Evolutionary conservation across 2,113 vertebrate genomes (phyloP).

Genomic region (Geococcyx californianus): DNA sequence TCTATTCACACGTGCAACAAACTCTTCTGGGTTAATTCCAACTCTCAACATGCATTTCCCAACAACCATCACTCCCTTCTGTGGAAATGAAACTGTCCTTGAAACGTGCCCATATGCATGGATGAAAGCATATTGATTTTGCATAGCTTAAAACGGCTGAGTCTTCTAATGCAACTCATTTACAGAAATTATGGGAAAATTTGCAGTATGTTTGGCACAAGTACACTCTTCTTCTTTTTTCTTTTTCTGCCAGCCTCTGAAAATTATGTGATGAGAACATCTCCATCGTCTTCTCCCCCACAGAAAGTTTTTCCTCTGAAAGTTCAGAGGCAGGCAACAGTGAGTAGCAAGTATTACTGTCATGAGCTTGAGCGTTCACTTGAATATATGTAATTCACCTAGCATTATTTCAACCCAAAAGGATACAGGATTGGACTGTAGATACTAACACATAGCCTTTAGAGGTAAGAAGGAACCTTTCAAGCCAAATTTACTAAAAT

Average conservation of each 20-base stretch:
- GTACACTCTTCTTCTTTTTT: background rate
- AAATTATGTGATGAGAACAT: background rate
- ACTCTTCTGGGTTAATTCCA: background rate
- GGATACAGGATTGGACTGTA: background rate
- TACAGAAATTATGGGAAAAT: constrained; percentile 8
- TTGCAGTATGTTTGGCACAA: background rate
- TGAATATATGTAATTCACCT: background rate
- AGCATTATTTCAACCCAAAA: background rate
- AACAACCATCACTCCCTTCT: background rate
- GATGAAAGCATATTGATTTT: constrained; percentile 45
- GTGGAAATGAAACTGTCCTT: constrained; percentile 19
- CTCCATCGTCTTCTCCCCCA: background rate
- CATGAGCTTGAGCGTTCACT: background rate
- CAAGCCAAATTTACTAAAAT: background rate
- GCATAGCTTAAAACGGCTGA: background rate
- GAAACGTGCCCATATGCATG: background rate
- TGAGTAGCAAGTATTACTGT: background rate
- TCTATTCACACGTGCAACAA: background rate
- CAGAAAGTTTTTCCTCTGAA: background rate
- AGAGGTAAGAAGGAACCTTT: background rate
- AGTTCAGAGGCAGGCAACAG: background rate
- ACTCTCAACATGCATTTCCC: background rate
- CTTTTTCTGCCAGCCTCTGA: background rate
- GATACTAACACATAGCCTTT: background rate
- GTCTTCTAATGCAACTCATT: constrained; percentile 15